These are phyloP conservation scores for Lagria hirta DNA, from an alignment of 2,888 invertebrate genomes.

Conservation along the genomic window DNA sequence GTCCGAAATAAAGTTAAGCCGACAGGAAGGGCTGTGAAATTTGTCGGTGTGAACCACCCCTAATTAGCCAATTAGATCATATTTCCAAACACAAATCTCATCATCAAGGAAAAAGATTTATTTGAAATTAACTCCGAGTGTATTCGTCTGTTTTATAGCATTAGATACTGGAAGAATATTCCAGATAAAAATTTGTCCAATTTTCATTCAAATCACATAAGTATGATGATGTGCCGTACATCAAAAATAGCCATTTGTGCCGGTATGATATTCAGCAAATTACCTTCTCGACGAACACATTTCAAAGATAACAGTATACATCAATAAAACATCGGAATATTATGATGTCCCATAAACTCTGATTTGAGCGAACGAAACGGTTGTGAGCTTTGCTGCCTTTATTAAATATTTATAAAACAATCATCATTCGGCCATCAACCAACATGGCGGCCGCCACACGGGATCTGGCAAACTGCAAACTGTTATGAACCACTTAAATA, in stretches of 20 bases:
- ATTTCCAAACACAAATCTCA: slow-evolving; percentile 8
- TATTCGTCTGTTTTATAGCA: no score
- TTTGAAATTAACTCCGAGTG: no score
- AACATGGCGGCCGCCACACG: slow-evolving; percentile 53
- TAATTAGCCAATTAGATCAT: slow-evolving; percentile 44
- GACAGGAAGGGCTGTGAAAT: slow-evolving; percentile 41
- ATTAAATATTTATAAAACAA: slow-evolving; percentile 57
- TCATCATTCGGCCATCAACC: slow-evolving; percentile 57
- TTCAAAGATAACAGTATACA: slow-evolving; percentile 51
- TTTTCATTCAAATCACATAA: slow-evolving; percentile 48
- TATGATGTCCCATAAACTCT: slow-evolving; percentile 57
- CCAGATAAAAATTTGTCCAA: slow-evolving; percentile 28
- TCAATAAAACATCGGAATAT: slow-evolving; percentile 55
- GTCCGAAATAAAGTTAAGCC: slow-evolving; percentile 20
- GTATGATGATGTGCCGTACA: slow-evolving; percentile 35
- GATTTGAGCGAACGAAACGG: slow-evolving; percentile 52
- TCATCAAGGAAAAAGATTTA: no score
- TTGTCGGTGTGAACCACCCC: slow-evolving; percentile 42
- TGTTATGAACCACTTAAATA: slow-evolving; percentile 56
- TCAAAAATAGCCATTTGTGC: slow-evolving; percentile 45
- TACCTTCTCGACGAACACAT: slow-evolving; percentile 43
- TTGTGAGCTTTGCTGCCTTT: slow-evolving; percentile 41
- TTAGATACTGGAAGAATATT: no score
- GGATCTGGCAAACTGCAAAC: slow-evolving; percentile 53
- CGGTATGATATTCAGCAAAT: slow-evolving; percentile 47